Conservation (phyloP, 2,888 invertebrate genomes). For the Caenorhabditis drosophilae region DNA sequence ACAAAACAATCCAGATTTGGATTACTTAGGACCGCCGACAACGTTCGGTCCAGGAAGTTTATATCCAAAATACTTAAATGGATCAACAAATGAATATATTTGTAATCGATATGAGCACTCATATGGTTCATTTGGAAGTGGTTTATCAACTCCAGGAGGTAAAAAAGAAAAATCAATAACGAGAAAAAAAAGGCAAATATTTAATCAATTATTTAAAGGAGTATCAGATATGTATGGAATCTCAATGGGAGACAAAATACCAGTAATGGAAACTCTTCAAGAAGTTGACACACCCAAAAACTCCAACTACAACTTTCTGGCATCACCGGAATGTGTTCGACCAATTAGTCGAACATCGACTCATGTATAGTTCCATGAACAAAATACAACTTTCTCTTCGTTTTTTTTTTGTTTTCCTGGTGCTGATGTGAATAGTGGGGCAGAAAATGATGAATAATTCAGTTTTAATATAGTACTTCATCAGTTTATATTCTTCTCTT, state of each 20-base stretch:
- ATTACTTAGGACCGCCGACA: constrained; percentile 53
- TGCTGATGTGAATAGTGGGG: no score
- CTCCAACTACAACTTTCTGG: constrained; percentile 50
- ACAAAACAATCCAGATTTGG: constrained; percentile 68
- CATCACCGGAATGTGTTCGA: constrained; percentile 36
- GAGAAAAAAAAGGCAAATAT: not conserved
- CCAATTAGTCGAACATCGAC: constrained; percentile 61
- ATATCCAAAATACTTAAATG: constrained; percentile 54
- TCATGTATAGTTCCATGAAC: constrained; percentile 49
- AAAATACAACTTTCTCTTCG: not conserved
- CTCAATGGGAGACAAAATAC: constrained; percentile 39
- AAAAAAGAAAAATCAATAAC: constrained; percentile 9
- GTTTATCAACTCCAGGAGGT: constrained; percentile 49
- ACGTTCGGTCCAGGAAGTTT: constrained; percentile 40
- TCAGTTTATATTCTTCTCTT: not conserved
- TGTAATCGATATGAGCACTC: constrained; percentile 49
- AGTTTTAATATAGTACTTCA: no score
- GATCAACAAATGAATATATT: constrained; percentile 51
- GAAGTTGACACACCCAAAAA: constrained; percentile 56
- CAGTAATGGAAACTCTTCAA: constrained; percentile 50
- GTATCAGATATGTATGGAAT: constrained; percentile 43
- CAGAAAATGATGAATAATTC: not conserved
- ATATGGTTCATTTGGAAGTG: constrained; percentile 53
- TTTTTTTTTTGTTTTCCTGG: constrained; percentile 4
- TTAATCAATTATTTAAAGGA: constrained; percentile 25